Evolutionary conservation across 2,113 vertebrate genomes (phyloP), one percentile per base, ranked within the genome.

Genomic region (Salvator merianae): DNA sequence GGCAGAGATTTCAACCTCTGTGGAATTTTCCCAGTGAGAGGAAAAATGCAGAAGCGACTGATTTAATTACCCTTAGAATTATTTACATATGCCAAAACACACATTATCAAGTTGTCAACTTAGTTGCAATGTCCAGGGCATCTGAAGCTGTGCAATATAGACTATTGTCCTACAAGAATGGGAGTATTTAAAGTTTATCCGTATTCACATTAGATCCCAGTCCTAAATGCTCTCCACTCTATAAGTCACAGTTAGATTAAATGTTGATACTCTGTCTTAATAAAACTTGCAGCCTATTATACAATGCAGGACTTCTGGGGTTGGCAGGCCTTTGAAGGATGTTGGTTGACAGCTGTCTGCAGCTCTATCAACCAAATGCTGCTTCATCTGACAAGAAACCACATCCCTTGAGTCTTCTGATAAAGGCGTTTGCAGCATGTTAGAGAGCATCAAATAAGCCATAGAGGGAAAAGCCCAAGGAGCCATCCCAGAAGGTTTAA

Each of bases 291-390:
- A 55, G 6, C 32, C 16, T 53, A 24, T 68, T 24, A 13, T 76
- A 26, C 40, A 55, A 53, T 68, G 32, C 68, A 75, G 26, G 43
- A 22, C 24, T 83, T 72, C 22, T 83, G 32, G 12, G 32, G 62
- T 30, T 83, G n/a, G 63, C 40, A 76, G 63, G 69, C 40, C 34
- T 77, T 70, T 77, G 73, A 84, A 77, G 34, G 73, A 84, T 59
- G 74, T 8, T 34, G n/a, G 14, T 20, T 84, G 73, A 77, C 65
- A 84, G 34, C 18, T 40, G 66, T 22, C 20, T n/a, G 34, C 7
- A 5, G 20, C 6, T 77, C 20, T 77, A 32, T 84, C 74, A 55
- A 32, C 47, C 65, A 70, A 84, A 38, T 65, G 34, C 34, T 20
- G 18, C 30, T 70, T 84, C 70, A 84, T 70, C 50, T 84, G 74